Conservation (phyloP, 2,888 invertebrate species). For the Oscheius sp. region DNA sequence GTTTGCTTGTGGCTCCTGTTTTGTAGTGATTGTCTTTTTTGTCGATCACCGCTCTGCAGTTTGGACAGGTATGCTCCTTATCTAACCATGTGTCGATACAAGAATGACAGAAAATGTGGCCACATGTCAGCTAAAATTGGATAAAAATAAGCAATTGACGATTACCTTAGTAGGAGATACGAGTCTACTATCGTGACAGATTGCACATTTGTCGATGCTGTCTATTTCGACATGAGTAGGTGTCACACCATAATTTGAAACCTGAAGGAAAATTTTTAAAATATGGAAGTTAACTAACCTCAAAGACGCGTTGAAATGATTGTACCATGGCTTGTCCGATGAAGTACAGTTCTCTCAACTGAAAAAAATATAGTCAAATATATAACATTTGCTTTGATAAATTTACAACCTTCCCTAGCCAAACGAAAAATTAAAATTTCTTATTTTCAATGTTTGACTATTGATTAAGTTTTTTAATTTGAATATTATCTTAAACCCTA, state of each 20-base stretch:
- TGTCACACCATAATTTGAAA: slow-evolving; percentile 19
- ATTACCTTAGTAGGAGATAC: slow-evolving; percentile 21
- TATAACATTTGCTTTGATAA: background rate
- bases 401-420: background rate
- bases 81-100: slow-evolving; percentile 66
- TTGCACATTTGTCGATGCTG: slow-evolving; percentile 11
- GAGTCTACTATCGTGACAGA: slow-evolving; percentile 27
- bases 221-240: slow-evolving; percentile 20
- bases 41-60: slow-evolving; percentile 46
- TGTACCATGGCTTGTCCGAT: background rate
- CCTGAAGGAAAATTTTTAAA: slow-evolving; percentile 3
- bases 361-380: too few species aligned
- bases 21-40: slow-evolving; percentile 23
- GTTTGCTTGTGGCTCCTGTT: slow-evolving; percentile 28
- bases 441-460: too few species aligned
- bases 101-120: slow-evolving; percentile 60
- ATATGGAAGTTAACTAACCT: background rate
- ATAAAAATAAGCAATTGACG: background rate
- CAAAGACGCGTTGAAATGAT: background rate
- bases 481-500: too few species aligned
- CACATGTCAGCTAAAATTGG: slow-evolving; percentile 56
- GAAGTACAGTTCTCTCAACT: slow-evolving; percentile 1
- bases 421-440: too few species aligned
- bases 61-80: slow-evolving; percentile 59
- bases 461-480: too few species aligned